These are phyloP conservation scores for Aplodontia rufa DNA, from an alignment of 2,113 vertebrate genomes.

Conservation along the genomic window DNA sequence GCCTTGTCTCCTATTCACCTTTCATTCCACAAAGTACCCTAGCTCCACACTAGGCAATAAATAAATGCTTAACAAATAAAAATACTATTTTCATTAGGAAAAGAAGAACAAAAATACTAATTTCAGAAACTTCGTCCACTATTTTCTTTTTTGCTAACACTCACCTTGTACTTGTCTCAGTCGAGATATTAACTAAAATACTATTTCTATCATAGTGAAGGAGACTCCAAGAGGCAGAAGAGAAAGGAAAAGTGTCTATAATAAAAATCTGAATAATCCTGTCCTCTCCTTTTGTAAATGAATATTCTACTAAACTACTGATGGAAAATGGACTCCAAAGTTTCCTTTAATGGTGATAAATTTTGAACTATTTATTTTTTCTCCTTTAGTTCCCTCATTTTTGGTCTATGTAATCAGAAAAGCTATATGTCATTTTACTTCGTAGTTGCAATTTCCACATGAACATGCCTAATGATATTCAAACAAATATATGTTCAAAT, in stretches of 20 bases:
- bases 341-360: neutral
- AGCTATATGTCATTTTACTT: neutral
- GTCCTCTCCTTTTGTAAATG: neutral
- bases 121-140: constrained; percentile 13
- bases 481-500: neutral
- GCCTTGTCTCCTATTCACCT: neutral
- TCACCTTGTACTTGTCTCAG: neutral
- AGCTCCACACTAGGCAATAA: neutral
- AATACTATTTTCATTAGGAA: neutral
- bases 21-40: neutral
- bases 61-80: neutral
- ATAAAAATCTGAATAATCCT: constrained; percentile 3
- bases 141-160: neutral
- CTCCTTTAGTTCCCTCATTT: neutral
- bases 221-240: neutral
- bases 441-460: constrained; percentile 38
- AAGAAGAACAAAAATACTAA: neutral
- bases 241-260: neutral
- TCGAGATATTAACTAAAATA: neutral
- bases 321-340: neutral
- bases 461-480: constrained; percentile 38
- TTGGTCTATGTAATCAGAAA: neutral
- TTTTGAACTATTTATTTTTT: neutral
- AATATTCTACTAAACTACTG: constrained; percentile 15
- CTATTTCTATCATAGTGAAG: neutral